Conservation (phyloP, 2,797 vertebrate species). For the Acanthurus lineatus region DNA sequence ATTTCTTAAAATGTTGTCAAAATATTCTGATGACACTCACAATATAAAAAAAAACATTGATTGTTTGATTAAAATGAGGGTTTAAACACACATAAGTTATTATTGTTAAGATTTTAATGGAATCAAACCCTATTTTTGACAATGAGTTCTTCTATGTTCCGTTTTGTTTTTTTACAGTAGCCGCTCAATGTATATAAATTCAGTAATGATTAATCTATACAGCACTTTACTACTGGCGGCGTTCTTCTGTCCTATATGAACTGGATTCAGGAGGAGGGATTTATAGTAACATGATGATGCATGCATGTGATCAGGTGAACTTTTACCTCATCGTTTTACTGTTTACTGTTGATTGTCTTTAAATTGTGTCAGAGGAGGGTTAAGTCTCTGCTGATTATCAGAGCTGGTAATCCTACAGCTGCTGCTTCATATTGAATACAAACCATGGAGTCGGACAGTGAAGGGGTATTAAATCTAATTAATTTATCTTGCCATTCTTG, state of each 20-base stretch:
- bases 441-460: neutral
- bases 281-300: neutral
- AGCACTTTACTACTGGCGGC: neutral
- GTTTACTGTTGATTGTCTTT: neutral
- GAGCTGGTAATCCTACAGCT: neutral
- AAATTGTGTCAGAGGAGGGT: neutral
- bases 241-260: too few species aligned
- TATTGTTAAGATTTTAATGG: neutral
- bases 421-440: neutral
- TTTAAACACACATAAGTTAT: neutral
- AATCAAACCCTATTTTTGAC: neutral
- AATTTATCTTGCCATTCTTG: neutral
- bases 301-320: neutral
- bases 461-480: neutral
- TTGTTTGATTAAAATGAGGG: neutral
- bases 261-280: neutral
- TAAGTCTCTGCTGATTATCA: neutral
- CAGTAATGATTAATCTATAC: neutral
- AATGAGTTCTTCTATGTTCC: neutral
- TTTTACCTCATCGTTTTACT: neutral
- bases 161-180: neutral
- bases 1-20: neutral
- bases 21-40: neutral
- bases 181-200: neutral
- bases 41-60: too few species aligned